A percentile compares a stretch with the other conserved stretches of the same genome.
Evolutionary conservation across 2,113 vertebrate species (phyloP).

Genomic region (Prunella fulvescens): DNA sequence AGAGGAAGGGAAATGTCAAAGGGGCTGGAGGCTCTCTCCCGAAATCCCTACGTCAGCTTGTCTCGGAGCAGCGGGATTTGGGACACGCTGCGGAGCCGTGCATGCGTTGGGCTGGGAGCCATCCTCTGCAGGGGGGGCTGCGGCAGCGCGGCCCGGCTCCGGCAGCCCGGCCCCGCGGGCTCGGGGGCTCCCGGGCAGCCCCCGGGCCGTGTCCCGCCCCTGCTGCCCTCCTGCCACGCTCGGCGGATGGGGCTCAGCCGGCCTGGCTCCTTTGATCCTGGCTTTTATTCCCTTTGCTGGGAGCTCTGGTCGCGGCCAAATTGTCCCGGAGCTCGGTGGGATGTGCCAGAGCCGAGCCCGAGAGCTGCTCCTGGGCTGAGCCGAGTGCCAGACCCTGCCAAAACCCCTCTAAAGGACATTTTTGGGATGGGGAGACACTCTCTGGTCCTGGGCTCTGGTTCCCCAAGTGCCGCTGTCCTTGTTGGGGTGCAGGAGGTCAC

Average conservation of each 20-base stretch:
- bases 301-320: accelerated
- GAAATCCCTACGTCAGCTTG: not conserved
- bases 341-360: not conserved
- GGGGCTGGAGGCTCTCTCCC: not conserved
- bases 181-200: not conserved
- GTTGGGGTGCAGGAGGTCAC: not conserved
- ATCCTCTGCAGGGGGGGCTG: not conserved
- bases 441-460: not conserved
- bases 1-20: not conserved
- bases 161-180: accelerated
- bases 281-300: accelerated
- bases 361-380: not conserved
- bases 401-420: not conserved
- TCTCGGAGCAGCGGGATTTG: not conserved
- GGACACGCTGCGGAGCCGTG: not conserved
- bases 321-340: accelerated
- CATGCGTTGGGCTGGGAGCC: not conserved
- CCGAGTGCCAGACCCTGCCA: not conserved
- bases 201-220: not conserved
- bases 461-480: accelerated
- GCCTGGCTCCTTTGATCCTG: not conserved
- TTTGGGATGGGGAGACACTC: not conserved
- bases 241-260: not conserved
- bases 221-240: not conserved
- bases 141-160: not conserved